Evolutionary conservation across 2,888 invertebrate species (phyloP), one percentile per base, ranked within the genome.

Genomic region (Pecten maximus): DNA sequence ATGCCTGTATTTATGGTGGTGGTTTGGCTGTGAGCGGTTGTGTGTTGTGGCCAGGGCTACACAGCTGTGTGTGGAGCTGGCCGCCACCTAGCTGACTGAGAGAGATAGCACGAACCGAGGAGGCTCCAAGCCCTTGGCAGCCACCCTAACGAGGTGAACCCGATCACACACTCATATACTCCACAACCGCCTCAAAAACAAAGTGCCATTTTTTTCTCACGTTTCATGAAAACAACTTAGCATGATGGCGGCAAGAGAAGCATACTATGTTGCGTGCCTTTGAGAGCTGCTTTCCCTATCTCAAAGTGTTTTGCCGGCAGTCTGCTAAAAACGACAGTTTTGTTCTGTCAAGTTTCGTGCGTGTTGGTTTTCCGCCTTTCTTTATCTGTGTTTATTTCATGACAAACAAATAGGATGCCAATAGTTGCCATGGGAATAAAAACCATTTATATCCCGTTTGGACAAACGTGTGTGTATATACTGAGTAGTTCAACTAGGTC

Each of bases 91-190:
- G 74, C 74, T 74, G 74, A 12, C 74, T 28, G 74, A 35, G 74
- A 74, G 74, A 35, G 74, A 74, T 74, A 74, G 74, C 74, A 74
- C 74, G 74, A 74, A 74, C 35, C 74, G 74, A 74, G 74, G 35
- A 74, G 74, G 74, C 74, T 74, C 74, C 74, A 74, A 74, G 74
- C 74, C 74, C 74, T 74, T 74, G 74, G 74, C 74, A 74, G 74
- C 74, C 74, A 74, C 28, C 74, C 74, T 74, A 74, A 74, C 74
- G 74, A 74, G 74, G 74, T 74, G 74, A 74, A 74, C 74, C 74
- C 74, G 74, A 74, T 74, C 74, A 74, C 74, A 74, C 74, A 74
- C 74, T 74, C 74, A 74, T 74, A 74, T 74, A 74, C 35, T 74
- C 74, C 74, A 35, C 28, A 74, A 74, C 74, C 74, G 74, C 35